Evolutionary conservation across 2,797 vertebrate genomes (phyloP).

Genomic region (Coregonus suidteri): DNA sequence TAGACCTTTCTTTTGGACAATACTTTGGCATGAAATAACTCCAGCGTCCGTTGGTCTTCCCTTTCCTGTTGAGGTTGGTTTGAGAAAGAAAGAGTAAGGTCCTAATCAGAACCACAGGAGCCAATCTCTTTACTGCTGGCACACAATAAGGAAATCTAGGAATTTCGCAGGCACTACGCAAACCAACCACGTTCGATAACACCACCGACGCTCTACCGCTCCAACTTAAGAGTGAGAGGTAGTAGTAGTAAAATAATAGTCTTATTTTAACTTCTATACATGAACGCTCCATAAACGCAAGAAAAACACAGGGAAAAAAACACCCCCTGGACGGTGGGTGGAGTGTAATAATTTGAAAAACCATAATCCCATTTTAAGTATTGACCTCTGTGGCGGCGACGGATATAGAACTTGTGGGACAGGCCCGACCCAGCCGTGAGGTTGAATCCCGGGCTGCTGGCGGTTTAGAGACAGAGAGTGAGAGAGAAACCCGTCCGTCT

Average conservation of each 20-base stretch:
- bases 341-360: slow-evolving; percentile 54
- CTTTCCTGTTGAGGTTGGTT: not conserved
- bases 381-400: slow-evolving; percentile 34
- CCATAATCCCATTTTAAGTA: slow-evolving; percentile 68
- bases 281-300: slow-evolving; percentile 32
- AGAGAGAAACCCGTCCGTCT: not conserved
- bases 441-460: not conserved
- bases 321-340: slow-evolving; percentile 41
- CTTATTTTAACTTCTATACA: slow-evolving; percentile 36
- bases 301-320: not conserved
- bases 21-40: not conserved
- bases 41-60: not conserved
- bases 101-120: not conserved
- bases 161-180: not conserved
- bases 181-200: not conserved
- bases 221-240: not conserved
- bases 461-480: not conserved
- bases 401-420: slow-evolving; percentile 56
- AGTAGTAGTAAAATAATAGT: slow-evolving; percentile 9
- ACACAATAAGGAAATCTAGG: not conserved
- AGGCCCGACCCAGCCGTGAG: slow-evolving; percentile 21
- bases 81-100: not conserved
- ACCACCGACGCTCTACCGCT: slow-evolving; percentile 5
- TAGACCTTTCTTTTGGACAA: not conserved
- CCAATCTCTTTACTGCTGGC: not conserved